Evolutionary conservation across 1,140 invertebrate species (phyloP), one percentile per base, ranked within the genome.

Genomic region (Bacillus rossius): DNA sequence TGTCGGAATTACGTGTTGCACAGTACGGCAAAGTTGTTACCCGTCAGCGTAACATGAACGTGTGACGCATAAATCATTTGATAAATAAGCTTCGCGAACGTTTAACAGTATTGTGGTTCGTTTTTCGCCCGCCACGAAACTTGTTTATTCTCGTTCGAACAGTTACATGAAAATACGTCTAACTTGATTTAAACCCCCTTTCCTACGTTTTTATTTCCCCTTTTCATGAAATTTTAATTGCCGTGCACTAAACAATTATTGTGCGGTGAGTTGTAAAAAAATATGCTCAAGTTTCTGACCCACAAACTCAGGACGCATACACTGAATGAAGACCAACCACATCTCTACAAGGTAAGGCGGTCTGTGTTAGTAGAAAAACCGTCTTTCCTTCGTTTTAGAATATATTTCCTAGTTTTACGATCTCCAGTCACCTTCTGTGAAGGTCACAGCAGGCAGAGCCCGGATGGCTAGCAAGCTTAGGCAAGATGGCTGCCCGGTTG

Each of bases 211-310:
- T 34, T 34, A 34, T 4, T 34, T 34, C 29, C 29, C 29, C 29
- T 34, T 7, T 34, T 34, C 29, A 34, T 34, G 29, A 34, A 7
- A 4, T 34, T 34, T 7, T 34, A 34, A 34, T 34, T 34, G 10
- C 29, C 29, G 29, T 4, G 29, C 29, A 7, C 29, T 34, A 34
- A 34, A 34, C 5, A 45, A n/a, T 45, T 45, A 45, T 45, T 45
- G 43, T 45, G 17, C 23, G 43, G 43, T 45, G 43, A 20, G 43
- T 20, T 45, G 17, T 19, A 8, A 25, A 59, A 67, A 81, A 81
- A 79, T 78, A 88, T 88, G 85, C 84, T 88, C 77, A 88, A 86
- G 77, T 86, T 86, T 77, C 79, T 88, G 71, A 87, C 86, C 70
- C 84, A 87, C 75, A 88, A 88, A 79, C 77, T 88, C 71, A 82